A percentile compares a stretch with the other conserved stretches of the same genome.
These are phyloP conservation scores for Pachyseris speciosa DNA, from an alignment of 64 coral and sea anemone species.

Conservation along the genomic window DNA sequence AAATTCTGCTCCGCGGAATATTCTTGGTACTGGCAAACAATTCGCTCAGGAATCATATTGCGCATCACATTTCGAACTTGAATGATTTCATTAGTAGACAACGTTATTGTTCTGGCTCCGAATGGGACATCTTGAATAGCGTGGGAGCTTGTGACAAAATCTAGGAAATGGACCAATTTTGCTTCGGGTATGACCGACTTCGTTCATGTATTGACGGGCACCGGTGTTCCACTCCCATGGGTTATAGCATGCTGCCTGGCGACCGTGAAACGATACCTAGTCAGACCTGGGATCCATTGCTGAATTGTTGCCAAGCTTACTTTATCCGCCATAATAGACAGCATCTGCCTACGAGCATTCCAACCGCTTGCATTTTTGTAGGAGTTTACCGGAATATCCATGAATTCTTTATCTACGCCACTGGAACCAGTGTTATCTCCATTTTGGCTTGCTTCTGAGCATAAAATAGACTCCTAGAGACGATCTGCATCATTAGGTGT, in stretches of 20 bases:
- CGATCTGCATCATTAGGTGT: conserved; percentile 29
- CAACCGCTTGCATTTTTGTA: conserved; percentile 3
- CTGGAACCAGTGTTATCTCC: background rate
- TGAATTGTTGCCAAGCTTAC: background rate
- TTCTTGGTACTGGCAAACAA: conserved; percentile 59
- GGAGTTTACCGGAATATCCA: background rate
- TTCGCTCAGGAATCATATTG: conserved; percentile 65
- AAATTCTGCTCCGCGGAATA: conserved; percentile 59
- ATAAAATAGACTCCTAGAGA: conserved; percentile 10
- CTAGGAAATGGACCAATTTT: conserved; percentile 11
- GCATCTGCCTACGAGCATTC: conserved; percentile 9
- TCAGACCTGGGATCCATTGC: conserved; percentile 20
- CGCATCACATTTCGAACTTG: conserved; percentile 65
- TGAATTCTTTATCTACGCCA: conserved; percentile 1
- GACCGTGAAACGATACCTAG: conserved; percentile 13
- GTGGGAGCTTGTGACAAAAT: conserved; percentile 7
- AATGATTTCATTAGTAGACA: background rate
- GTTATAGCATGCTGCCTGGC: background rate
- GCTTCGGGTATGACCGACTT: background rate
- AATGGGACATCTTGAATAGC: conserved; percentile 29
- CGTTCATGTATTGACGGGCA: background rate
- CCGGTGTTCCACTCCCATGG: background rate
- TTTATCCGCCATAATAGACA: conserved; percentile 41
- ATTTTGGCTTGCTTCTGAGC: background rate
- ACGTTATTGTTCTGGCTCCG: conserved; percentile 19